Percentiles rank a stretch among this genome's conserved stretches.
Evolutionary conservation across 2,113 vertebrate species (phyloP).

Genomic region (Romanogobio albipinnatus): DNA sequence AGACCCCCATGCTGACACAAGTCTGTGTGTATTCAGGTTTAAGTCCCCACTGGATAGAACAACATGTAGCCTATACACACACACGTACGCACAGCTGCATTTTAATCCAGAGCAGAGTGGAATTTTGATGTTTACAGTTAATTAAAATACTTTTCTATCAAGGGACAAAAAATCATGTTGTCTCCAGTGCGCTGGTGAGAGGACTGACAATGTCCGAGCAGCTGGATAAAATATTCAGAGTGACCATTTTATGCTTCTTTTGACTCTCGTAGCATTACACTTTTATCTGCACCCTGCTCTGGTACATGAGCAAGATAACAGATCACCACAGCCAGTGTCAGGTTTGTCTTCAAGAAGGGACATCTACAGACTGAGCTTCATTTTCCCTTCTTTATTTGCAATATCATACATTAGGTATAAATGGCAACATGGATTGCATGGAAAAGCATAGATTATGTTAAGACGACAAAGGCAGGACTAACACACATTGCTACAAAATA

Average conservation of each 20-base stretch:
- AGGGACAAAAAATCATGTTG: neutral
- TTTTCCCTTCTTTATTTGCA: constrained; percentile 72
- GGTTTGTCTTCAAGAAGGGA: neutral
- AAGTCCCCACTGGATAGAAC: too few relatives aligned
- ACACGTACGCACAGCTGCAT: neutral
- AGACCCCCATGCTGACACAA: too few relatives aligned
- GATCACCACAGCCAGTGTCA: neutral
- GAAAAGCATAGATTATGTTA: constrained; percentile 70
- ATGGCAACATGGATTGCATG: constrained; percentile 74
- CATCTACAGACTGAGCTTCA: neutral
- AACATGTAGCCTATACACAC: too few relatives aligned
- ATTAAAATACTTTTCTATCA: neutral
- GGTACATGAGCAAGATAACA: neutral
- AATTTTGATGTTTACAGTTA: neutral
- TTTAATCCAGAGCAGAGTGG: neutral
- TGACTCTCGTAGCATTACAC: constrained; percentile 29
- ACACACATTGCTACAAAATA: constrained; percentile 74
- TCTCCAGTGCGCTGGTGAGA: too few relatives aligned
- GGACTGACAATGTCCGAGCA: neutral
- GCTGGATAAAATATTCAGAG: constrained; percentile 51
- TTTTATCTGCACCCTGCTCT: constrained; percentile 39
- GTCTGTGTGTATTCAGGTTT: too few relatives aligned
- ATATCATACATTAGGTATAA: constrained; percentile 81
- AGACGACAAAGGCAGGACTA: constrained; percentile 58
- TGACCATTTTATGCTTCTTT: constrained; percentile 44